These are phyloP conservation scores for Phrynocephalus versicolor DNA, from an alignment of 2,113 vertebrate species.

Conservation along the genomic window DNA sequence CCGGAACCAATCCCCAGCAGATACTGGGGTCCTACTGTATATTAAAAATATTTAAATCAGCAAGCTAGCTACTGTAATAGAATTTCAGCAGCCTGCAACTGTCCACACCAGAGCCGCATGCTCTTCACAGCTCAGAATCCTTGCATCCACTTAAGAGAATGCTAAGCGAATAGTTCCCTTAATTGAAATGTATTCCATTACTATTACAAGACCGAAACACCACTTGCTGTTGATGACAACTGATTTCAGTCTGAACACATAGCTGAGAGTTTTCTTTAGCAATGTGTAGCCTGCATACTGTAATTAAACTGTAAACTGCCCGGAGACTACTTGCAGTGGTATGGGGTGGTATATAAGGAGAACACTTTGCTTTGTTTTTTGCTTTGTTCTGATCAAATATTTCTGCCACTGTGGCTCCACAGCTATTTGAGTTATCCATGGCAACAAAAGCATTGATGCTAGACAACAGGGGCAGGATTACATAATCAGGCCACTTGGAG, in stretches of 20 bases:
- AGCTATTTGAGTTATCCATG: background rate
- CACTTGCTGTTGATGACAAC: background rate
- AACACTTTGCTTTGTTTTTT: too few relatives aligned
- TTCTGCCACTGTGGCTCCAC: background rate
- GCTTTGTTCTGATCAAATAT: background rate
- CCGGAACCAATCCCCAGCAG: too few relatives aligned
- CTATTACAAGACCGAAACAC: background rate
- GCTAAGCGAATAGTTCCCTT: background rate
- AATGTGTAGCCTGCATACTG: too few relatives aligned
- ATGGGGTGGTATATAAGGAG: too few relatives aligned
- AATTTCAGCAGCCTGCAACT: background rate
- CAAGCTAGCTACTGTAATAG: background rate
- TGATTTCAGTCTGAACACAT: background rate
- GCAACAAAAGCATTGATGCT: slow-evolving; percentile 8
- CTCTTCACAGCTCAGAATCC: background rate
- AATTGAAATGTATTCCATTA: background rate
- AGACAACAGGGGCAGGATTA: slow-evolving; percentile 28
- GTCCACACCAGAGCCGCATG: background rate
- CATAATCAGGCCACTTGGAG: slow-evolving; percentile 45
- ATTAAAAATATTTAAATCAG: background rate
- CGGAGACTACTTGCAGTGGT: too few relatives aligned
- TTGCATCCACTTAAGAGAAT: background rate
- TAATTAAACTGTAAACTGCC: too few relatives aligned
- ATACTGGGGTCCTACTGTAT: too few relatives aligned
- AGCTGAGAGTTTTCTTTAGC: background rate